A percentile compares a stretch with the other conserved stretches of the same genome.
phyloP scores from a whole-genome alignment of 2,113 vertebrate genomes.

The Eidolon helvum region DNA sequence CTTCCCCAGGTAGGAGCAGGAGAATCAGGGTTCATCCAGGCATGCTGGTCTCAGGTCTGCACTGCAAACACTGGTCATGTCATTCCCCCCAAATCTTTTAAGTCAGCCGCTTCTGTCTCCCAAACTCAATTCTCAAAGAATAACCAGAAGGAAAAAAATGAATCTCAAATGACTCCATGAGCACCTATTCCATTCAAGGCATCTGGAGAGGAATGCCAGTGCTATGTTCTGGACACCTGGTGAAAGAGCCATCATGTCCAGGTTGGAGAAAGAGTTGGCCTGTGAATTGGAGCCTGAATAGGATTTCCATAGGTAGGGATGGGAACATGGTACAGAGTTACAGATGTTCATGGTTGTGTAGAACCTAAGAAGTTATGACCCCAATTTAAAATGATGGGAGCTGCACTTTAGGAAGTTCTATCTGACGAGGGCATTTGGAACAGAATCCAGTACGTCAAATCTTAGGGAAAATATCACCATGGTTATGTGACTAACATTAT shows the following conservation, averaged over 20 bases:
- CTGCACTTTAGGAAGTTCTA: not conserved
- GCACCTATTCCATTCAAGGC: not conserved
- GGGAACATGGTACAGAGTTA: not conserved
- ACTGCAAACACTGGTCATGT: too few relatives aligned
- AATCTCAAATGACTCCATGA: not conserved
- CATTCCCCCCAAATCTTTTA: not conserved
- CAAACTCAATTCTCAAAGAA: not conserved
- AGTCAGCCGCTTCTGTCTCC: not conserved
- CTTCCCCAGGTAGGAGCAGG: not conserved
- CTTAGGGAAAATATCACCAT: not conserved
- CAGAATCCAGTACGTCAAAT: not conserved
- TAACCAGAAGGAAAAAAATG: not conserved
- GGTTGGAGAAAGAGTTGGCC: not conserved
- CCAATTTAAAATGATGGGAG: not conserved
- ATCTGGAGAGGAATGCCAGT: not conserved
- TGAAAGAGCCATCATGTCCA: not conserved
- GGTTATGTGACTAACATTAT: not conserved
- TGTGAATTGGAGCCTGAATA: not conserved
- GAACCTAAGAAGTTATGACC: not conserved
- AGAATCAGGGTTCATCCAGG: not conserved
- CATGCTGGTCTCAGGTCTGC: not conserved
- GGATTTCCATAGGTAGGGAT: not conserved
- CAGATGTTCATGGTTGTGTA: not conserved
- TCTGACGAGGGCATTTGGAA: not conserved
- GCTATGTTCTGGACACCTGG: not conserved